These are phyloP conservation scores for Zaprionus davidi DNA, from an alignment of 1,140 invertebrate species.

Conservation along the genomic window DNA sequence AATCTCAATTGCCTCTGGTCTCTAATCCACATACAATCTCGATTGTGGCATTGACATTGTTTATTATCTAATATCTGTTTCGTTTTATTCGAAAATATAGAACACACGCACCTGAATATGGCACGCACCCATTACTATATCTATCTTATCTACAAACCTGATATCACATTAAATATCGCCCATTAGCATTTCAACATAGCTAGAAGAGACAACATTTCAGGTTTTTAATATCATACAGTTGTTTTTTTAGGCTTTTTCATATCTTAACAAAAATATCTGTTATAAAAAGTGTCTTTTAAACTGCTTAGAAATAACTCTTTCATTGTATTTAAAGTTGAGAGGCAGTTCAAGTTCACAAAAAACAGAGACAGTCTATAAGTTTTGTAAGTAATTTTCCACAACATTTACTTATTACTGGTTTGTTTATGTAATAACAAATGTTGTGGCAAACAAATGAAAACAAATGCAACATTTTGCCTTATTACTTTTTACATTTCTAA, in stretches of 20 bases:
- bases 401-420: neutral
- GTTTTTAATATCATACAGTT: neutral
- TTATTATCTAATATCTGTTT: conserved; percentile 37
- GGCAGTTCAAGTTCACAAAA: neutral
- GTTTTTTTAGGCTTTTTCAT: neutral
- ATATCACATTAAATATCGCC: neutral
- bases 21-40: conserved; percentile 26
- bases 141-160: conserved; percentile 3
- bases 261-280: neutral
- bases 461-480: neutral
- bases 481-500: neutral
- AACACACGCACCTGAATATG: conserved; percentile 29
- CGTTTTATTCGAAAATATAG: conserved; percentile 19
- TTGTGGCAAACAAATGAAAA: neutral
- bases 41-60: conserved; percentile 45
- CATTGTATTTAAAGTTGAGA: neutral
- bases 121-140: conserved; percentile 24
- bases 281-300: neutral
- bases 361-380: neutral
- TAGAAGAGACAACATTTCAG: neutral
- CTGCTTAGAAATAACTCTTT: neutral
- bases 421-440: neutral
- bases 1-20: conserved; percentile 25
- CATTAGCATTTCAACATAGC: conserved; percentile 15
- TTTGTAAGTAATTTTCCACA: neutral